Percentiles rank a stretch among this genome's conserved stretches.
These are phyloP conservation scores for Listrodromus nycthemerus DNA, from an alignment of 2,888 invertebrate genomes.

Conservation along the genomic window DNA sequence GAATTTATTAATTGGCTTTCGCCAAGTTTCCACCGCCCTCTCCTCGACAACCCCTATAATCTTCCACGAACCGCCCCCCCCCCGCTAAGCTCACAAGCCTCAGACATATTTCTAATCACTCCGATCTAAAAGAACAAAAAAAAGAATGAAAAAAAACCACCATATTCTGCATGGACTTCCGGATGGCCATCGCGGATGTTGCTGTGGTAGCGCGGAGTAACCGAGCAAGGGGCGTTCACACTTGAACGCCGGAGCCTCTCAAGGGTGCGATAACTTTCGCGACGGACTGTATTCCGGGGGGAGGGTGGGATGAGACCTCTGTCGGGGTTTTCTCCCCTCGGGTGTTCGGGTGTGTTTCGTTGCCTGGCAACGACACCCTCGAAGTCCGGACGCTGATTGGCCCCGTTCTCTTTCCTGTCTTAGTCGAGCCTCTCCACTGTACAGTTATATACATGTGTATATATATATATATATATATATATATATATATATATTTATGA, in stretches of 20 bases:
- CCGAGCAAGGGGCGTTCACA: slow-evolving; percentile 52
- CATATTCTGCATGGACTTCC: not conserved
- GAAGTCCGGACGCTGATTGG: slow-evolving; percentile 80
- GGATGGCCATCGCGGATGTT: slow-evolving; percentile 20
- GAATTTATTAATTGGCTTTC: slow-evolving; percentile 67
- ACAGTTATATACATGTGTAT: slow-evolving; percentile 14
- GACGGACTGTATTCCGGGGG: slow-evolving; percentile 69
- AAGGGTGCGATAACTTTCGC: slow-evolving; percentile 74
- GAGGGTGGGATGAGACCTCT: slow-evolving; percentile 70
- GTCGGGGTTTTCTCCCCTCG: slow-evolving; percentile 75
- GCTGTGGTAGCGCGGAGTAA: not conserved
- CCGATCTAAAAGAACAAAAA: slow-evolving; percentile 5
- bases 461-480: too few relatives aligned
- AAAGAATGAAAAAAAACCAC: not conserved
- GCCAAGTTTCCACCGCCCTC: slow-evolving; percentile 37
- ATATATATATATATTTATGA: too few relatives aligned
- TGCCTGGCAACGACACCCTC: slow-evolving; percentile 83
- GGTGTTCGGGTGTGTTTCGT: slow-evolving; percentile 81
- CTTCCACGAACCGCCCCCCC: not conserved
- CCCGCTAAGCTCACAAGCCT: not conserved
- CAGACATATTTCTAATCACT: not conserved
- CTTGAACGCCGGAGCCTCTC: slow-evolving; percentile 61
- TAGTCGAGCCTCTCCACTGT: slow-evolving; percentile 65
- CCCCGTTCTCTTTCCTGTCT: slow-evolving; percentile 79
- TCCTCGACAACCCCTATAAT: slow-evolving; percentile 19